These are phyloP conservation scores for Cylindroiulus punctatus DNA, from an alignment of 2,888 invertebrate species.

Conservation along the genomic window DNA sequence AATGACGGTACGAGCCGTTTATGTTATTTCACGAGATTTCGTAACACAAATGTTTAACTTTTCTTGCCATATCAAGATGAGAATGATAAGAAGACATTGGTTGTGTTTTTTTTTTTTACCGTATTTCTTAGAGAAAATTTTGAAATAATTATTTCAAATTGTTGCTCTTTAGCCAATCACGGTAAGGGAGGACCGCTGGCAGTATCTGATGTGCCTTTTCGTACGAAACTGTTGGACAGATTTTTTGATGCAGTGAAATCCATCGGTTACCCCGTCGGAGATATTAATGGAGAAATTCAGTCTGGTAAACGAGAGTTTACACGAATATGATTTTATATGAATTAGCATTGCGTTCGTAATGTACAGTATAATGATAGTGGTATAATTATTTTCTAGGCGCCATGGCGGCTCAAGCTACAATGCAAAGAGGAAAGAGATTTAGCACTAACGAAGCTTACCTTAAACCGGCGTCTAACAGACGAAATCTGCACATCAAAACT, in stretches of 20 bases:
- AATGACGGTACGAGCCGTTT: conserved; percentile 68
- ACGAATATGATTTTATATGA: background rate
- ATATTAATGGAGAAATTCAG: conserved; percentile 61
- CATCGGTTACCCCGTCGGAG: conserved; percentile 59
- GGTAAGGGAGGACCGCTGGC: conserved; percentile 60
- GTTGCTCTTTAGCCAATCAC: conserved; percentile 56
- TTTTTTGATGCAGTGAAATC: conserved; percentile 60
- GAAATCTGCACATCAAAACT: conserved; percentile 87
- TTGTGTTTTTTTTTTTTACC: background rate
- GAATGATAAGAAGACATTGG: background rate
- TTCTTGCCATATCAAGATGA: no score
- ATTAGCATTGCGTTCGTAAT: background rate
- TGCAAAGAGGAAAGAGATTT: conserved; percentile 86
- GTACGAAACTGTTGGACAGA: conserved; percentile 59
- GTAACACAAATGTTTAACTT: no score
- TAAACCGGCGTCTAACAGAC: conserved; percentile 79
- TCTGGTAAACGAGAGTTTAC: conserved; percentile 58
- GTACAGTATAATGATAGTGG: background rate
- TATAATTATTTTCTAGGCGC: conserved; percentile 70
- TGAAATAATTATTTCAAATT: background rate
- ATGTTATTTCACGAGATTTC: background rate
- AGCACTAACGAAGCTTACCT: conserved; percentile 89
- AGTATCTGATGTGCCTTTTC: conserved; percentile 59
- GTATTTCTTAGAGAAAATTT: background rate
- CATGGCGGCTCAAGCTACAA: conserved; percentile 89